These are phyloP conservation scores for Dicentrarchus labrax DNA, from an alignment of 2,113 vertebrate species.

Conservation along the genomic window DNA sequence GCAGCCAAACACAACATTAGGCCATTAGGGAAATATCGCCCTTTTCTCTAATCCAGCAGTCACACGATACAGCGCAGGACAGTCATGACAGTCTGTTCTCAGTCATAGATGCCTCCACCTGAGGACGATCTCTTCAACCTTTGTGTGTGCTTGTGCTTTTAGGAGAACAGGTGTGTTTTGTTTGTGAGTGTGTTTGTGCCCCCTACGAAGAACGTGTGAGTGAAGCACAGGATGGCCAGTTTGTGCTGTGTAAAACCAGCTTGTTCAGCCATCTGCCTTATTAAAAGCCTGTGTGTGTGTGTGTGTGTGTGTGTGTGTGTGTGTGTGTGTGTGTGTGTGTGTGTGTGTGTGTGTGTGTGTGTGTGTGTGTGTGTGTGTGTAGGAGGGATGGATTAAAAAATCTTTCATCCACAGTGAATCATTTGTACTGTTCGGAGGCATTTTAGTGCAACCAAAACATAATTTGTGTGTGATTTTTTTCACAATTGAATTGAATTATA, in stretches of 20 bases:
- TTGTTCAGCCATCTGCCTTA: constrained; percentile 48
- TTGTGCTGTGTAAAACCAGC: constrained; percentile 32
- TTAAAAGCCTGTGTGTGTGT: constrained; percentile 19
- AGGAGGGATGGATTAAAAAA: not conserved
- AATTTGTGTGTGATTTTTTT: not conserved
- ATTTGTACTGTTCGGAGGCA: not conserved
- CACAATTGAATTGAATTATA: not conserved
- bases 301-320: not conserved
- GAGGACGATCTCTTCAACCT: not conserved
- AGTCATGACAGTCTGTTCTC: constrained; percentile 13
- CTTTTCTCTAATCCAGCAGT: constrained; percentile 62
- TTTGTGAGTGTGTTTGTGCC: constrained; percentile 42
- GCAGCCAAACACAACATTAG: constrained; percentile 57
- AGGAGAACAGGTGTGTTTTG: constrained; percentile 56
- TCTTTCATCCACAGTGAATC: constrained; percentile 19
- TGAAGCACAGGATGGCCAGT: not conserved
- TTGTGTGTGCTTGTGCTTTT: not conserved
- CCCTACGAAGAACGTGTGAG: constrained; percentile 17
- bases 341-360: not conserved
- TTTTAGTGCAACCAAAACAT: constrained; percentile 16
- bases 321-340: not conserved
- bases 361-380: not conserved
- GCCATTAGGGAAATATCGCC: constrained; percentile 71
- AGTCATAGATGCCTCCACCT: constrained; percentile 3
- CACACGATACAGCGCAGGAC: constrained; percentile 58